Conservation (phyloP, 2,113 vertebrate genomes). For the Sceloporus undulatus region DNA sequence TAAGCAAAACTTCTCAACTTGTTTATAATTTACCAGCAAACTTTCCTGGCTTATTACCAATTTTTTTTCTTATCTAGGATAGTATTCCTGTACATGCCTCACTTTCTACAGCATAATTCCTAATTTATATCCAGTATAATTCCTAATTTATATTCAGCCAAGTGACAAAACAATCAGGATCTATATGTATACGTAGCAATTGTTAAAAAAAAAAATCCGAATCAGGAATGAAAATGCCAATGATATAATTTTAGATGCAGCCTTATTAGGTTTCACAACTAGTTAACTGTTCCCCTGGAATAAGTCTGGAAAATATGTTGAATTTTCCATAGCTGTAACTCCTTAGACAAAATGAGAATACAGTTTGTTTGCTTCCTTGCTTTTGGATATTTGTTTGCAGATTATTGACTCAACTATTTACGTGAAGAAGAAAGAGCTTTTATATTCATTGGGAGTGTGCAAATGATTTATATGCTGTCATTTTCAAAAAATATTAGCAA, state of each 20-base stretch:
- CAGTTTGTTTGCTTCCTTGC: no score
- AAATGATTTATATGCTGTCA: constrained; percentile 10
- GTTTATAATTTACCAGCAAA: constrained; percentile 21
- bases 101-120: background rate
- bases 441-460: constrained; percentile 28
- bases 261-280: constrained; percentile 7
- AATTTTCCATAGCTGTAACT: constrained; percentile 33
- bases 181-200: background rate
- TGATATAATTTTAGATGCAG: constrained; percentile 39
- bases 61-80: background rate
- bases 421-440: constrained; percentile 8
- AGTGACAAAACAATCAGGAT: constrained; percentile 7
- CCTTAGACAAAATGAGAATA: no score
- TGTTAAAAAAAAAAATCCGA: constrained; percentile 16
- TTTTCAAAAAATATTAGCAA: background rate
- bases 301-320: constrained; percentile 18
- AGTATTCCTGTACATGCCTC: background rate
- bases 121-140: constrained; percentile 17
- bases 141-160: constrained; percentile 12
- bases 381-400: constrained; percentile 13
- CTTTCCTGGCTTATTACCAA: constrained; percentile 15
- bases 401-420: background rate
- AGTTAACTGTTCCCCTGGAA: constrained; percentile 35
- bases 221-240: background rate
- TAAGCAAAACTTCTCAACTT: background rate